Evolutionary conservation across 2,888 invertebrate genomes (phyloP).

Genomic region (Vesta saturnalis): DNA sequence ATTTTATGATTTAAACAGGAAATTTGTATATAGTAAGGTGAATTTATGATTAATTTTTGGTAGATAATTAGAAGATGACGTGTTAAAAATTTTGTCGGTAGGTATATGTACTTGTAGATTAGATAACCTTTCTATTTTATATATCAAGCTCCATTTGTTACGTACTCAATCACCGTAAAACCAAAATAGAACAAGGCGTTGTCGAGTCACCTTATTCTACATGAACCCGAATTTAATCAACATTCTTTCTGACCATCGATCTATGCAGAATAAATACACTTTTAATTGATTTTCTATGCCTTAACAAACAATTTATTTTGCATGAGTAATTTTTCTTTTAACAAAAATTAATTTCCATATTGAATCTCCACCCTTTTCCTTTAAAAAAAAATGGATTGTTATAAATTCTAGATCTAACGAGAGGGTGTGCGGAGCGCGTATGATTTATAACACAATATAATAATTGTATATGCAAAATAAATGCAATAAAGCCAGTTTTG

Average conservation of each 20-base stretch:
- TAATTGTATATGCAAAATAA: slow-evolving; percentile 54
- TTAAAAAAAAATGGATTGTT: background rate
- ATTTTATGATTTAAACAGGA: too few relatives aligned
- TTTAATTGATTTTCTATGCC: slow-evolving; percentile 45
- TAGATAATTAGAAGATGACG: slow-evolving; percentile 2
- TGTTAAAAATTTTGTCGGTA: slow-evolving; percentile 2
- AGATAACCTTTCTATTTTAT: slow-evolving; percentile 32
- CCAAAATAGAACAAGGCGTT: slow-evolving; percentile 40
- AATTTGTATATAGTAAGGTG: too few relatives aligned
- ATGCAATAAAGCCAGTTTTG: slow-evolving; percentile 57
- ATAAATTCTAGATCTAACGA: slow-evolving; percentile 32
- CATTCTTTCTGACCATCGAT: slow-evolving; percentile 44
- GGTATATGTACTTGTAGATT: slow-evolving; percentile 11
- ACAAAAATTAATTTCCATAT: too few relatives aligned
- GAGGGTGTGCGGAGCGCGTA: slow-evolving; percentile 34
- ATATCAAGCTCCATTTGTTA: slow-evolving; percentile 38
- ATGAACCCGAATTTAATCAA: slow-evolving; percentile 43
- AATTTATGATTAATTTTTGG: too few relatives aligned
- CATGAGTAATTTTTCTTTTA: slow-evolving; percentile 32
- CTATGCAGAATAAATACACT: slow-evolving; percentile 45
- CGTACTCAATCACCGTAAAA: slow-evolving; percentile 37
- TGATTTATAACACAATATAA: slow-evolving; percentile 53
- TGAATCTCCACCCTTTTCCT: background rate
- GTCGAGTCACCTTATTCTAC: slow-evolving; percentile 35
- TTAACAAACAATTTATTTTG: slow-evolving; percentile 38